Evolutionary conservation across 1,140 invertebrate species (phyloP), one percentile per base, ranked within the genome.

Genomic region (Drosophila athabasca): DNA sequence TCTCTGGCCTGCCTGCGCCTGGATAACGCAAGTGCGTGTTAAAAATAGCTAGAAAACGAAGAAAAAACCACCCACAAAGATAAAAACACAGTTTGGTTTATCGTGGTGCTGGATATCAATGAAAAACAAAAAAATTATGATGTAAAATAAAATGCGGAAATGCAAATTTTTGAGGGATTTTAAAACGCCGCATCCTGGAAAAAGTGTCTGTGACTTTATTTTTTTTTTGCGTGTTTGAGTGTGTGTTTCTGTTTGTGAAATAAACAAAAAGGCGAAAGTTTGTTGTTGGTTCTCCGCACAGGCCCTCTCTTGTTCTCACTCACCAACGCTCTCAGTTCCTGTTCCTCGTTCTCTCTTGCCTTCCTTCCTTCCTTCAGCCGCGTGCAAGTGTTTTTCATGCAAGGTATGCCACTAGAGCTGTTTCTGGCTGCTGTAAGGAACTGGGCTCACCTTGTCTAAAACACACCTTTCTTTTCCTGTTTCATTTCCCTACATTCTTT

Each of bases 191-290:
- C 82, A 85, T 85, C 82, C 82, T 85, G 69, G 76, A 57, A 70
- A 62, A 71, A 74, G 58, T 74, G 69, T 51, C 26, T 19, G 67
- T 72, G 69, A 39, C 35, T 39, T 43, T 26, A 24, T 26, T 4
- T 26, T 26, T 26, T 26, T 24, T 24, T 26, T 26, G 4, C 5
- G 24, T 26, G 24, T 26, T 3, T 5, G 24, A 35, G 51, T 50
- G 17, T 48, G 62, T 62, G 44, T 24, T 50, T 68, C 73, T 75
- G 71, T 61, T 31, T 68, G 64, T 46, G 74, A 85, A 77, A 85
- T 67, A 87, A 85, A 87, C 74, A 82, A 85, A 77, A 87, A 67
- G 81, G 77, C 72, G 84, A 84, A 87, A 81, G 74, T 85, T 85
- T 83, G 75, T 82, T 85, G 51, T 84, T 68, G 50, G 57, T 55